These are phyloP conservation scores for Boloria euphrosyne DNA, from an alignment of 2,888 invertebrate species.

Conservation along the genomic window DNA sequence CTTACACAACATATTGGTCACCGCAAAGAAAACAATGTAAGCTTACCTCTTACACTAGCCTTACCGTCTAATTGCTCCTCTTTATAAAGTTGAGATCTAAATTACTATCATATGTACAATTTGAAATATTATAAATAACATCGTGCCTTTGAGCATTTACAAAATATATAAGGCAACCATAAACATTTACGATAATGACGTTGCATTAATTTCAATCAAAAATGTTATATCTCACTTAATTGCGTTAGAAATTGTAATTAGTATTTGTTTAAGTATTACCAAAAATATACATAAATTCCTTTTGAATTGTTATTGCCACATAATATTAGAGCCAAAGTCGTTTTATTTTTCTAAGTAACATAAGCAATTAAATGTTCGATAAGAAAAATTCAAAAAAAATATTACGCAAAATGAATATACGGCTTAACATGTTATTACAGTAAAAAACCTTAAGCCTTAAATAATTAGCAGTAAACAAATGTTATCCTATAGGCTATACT, in stretches of 20 bases:
- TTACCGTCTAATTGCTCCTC: constrained; percentile 78
- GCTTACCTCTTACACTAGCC: constrained; percentile 40
- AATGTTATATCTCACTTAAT: background rate
- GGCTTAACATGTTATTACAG: background rate
- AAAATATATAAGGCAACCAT: constrained; percentile 28
- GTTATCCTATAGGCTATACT: background rate
- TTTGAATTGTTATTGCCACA: too few relatives aligned
- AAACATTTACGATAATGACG: constrained; percentile 25
- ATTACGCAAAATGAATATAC: too few relatives aligned
- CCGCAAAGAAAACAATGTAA: constrained; percentile 32
- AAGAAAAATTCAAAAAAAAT: too few relatives aligned
- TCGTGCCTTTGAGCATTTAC: constrained; percentile 24
- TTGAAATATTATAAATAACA: constrained; percentile 15
- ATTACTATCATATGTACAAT: constrained; percentile 45
- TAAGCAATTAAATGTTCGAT: too few relatives aligned
- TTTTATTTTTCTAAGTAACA: too few relatives aligned
- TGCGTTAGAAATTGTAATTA: background rate
- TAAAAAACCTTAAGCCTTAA: background rate
- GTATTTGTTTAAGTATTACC: too few relatives aligned
- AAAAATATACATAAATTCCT: too few relatives aligned
- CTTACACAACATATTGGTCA: constrained; percentile 43
- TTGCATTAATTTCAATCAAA: background rate
- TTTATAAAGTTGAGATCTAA: constrained; percentile 64
- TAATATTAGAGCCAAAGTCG: too few relatives aligned
- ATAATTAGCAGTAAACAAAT: constrained; percentile 1